Conservation (phyloP, 1,140 invertebrate species). For the Megalopta genalis region DNA sequence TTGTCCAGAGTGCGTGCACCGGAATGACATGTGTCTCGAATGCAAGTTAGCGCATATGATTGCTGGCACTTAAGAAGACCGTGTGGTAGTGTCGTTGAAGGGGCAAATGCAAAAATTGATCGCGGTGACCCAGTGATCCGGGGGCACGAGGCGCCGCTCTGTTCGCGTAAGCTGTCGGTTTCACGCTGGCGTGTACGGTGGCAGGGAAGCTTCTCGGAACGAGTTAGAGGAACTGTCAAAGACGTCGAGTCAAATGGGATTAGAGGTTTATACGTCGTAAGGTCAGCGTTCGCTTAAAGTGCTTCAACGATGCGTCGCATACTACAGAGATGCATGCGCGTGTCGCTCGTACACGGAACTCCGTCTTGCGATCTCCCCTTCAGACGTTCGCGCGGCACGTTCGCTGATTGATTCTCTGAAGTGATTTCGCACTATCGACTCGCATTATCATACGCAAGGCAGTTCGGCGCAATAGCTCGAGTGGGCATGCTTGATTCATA, state of each 20-base stretch:
- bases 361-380: conserved; percentile 17
- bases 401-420: conserved; percentile 53
- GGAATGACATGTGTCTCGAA: no score
- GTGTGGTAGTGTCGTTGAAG: no score
- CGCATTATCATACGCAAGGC: conserved; percentile 51
- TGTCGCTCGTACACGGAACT: conserved; percentile 1
- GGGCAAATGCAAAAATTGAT: conserved; percentile 6
- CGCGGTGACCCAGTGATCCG: background rate
- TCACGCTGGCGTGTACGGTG: conserved; percentile 4
- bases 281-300: conserved; percentile 46
- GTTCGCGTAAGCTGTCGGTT: conserved; percentile 16
- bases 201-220: conserved; percentile 53
- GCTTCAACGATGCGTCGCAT: conserved; percentile 22
- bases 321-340: background rate
- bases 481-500: conserved; percentile 57
- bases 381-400: conserved; percentile 33
- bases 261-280: conserved; percentile 33
- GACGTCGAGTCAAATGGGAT: conserved; percentile 56
- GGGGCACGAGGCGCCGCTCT: background rate
- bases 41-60: no score
- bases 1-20: no score
- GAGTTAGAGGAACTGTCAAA: conserved; percentile 60
- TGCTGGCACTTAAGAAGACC: no score
- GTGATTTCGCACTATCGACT: conserved; percentile 55
- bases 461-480: conserved; percentile 45